Evolutionary conservation across 2,888 invertebrate species (phyloP), one percentile per base, ranked within the genome.

Genomic region (Lacanobia oleracea): DNA sequence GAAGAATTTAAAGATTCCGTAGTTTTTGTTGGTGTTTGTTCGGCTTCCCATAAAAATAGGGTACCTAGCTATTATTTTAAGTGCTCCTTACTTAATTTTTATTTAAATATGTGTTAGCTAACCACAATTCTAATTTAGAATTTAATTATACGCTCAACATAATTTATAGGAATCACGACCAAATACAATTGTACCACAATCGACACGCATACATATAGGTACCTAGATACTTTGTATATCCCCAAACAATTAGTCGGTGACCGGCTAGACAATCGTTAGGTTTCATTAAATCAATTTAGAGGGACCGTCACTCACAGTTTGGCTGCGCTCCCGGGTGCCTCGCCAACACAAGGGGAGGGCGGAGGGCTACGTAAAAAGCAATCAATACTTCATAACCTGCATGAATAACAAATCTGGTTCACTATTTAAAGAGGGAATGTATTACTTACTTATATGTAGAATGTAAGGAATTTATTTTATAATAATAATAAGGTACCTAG

Each of bases 331-430:
- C 77, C 77, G 59, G 40, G 51, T 48, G 40, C 60, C 59, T 68
- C 54, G 67, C 67, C 60, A 66, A 54, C 56, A 62, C 67, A 69
- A 57, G 66, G 73, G 69, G 66, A 23, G 69, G 53, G 54, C 51
- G 69, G 54, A 69, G 45, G 59, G 66, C 66, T 27, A 51, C 59
- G 65, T 53, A 43, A 53, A 64, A 63, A 72, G 50, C 10, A 81
- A 80, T 80, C 80, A 81, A 80, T 81, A 80, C 80, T 80, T 80
- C 66, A 79, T 80, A 79, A 67, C 71, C 12, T 64, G 33, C 37
- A 14, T 40, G 37, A 27, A 16, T 61, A 60, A 69, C 56, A 54
- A 64, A 37, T 57, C 65, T 27, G 14, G 53, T 51, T 57, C 51
- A 45, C 43, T 67, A n/a, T 66, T 54, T 10, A 53, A 67, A 64